Evolutionary conservation across 2,888 invertebrate genomes (phyloP).

Genomic region (Volucella inanis): DNA sequence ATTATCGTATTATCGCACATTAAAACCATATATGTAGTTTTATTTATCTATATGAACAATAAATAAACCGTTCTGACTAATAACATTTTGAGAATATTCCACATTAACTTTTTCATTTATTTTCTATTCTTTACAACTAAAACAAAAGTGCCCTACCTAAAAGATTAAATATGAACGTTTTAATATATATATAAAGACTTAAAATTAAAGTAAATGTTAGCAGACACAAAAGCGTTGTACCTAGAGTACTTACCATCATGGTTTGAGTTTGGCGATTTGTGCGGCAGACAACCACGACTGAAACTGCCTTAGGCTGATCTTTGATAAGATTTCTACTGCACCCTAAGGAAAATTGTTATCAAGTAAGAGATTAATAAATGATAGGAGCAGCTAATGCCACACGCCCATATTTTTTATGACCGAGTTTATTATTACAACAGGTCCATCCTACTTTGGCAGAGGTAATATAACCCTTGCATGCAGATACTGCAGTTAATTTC

Average conservation of each 20-base stretch:
- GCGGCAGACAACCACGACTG: slow-evolving; percentile 42
- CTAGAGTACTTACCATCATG: slow-evolving; percentile 22
- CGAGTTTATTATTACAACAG: slow-evolving; percentile 76
- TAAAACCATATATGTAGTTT: too few species aligned
- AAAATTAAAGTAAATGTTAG: slow-evolving; percentile 60
- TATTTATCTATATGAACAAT: too few species aligned
- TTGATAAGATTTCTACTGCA: slow-evolving; percentile 81
- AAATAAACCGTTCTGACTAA: too few species aligned
- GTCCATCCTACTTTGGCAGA: slow-evolving; percentile 73
- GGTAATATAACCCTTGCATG: slow-evolving; percentile 60
- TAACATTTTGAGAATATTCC: too few species aligned
- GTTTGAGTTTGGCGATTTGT: slow-evolving; percentile 47
- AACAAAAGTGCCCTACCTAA: slow-evolving; percentile 30
- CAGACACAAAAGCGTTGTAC: slow-evolving; percentile 34
- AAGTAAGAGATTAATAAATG: slow-evolving; percentile 79
- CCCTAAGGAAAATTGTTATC: slow-evolving; percentile 79
- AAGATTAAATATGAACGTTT: slow-evolving; percentile 5
- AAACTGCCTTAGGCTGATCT: slow-evolving; percentile 77
- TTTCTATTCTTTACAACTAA: background rate
- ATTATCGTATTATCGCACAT: too few species aligned
- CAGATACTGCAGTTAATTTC: slow-evolving; percentile 49
- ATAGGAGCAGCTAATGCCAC: slow-evolving; percentile 82
- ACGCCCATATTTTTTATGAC: slow-evolving; percentile 81
- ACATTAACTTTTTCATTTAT: slow-evolving; percentile 11
- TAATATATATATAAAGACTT: slow-evolving; percentile 42